A percentile compares a stretch with the other conserved stretches of the same genome.
Evolutionary conservation across 2,797 vertebrate genomes (phyloP).

Genomic region (Dryobates pubescens): DNA sequence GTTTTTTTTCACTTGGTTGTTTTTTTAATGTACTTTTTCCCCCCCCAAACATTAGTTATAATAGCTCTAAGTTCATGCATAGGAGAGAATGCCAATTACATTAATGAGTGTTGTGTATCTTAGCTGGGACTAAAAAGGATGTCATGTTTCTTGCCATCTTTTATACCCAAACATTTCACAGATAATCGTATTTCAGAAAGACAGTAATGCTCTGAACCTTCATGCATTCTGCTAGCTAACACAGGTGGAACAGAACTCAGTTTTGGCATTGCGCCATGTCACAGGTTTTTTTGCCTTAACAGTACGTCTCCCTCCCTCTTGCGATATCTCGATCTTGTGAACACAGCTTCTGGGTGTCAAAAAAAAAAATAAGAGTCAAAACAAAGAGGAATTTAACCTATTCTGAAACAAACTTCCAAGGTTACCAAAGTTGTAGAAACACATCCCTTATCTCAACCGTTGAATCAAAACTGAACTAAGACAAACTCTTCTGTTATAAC

Average conservation of each 20-base stretch:
- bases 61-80: background rate
- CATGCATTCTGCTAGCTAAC: rapidly evolving
- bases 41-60: background rate
- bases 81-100: background rate
- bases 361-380: background rate
- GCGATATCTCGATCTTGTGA: background rate
- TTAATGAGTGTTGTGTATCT: background rate
- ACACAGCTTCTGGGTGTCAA: background rate
- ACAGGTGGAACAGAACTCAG: background rate
- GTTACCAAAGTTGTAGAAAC: background rate
- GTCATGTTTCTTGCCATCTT: background rate
- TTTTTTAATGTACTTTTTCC: background rate
- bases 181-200: background rate
- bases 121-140: background rate
- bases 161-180: background rate
- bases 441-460: background rate
- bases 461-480: background rate
- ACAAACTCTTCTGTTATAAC: background rate
- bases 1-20: no score
- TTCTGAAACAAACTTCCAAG: background rate
- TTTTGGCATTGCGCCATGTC: background rate
- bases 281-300: background rate
- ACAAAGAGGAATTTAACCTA: background rate
- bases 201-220: background rate
- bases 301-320: background rate